Base-by-base conservation (phyloP, 2,113 vertebrate species). In the Macaca nemestrina region DNA sequence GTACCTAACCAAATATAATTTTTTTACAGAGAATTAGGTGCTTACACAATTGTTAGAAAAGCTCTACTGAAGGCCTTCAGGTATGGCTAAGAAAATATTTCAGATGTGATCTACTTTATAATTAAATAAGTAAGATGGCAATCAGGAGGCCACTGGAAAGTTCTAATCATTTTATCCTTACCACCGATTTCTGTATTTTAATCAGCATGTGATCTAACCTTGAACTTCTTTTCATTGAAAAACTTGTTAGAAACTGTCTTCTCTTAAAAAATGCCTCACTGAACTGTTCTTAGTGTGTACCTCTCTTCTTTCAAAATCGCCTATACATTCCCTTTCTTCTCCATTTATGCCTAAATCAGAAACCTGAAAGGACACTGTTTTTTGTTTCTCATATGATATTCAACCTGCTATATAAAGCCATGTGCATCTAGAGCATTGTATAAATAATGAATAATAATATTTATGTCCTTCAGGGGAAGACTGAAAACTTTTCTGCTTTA, bases 371-470 rank as follows among this genome's bases (percentile, higher is more conserved):
- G 27, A 92, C 12, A 27, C 70, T 27, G 13, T 50, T 80, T 94
- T 95, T 81, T 87, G n/a, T 59, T 76, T 92, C 61, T 91, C 25
- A 2, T 88, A 27, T 90, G 72, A 78, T 94, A 82, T 82, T 94
- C 96, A 94, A 87, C 40, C n/a, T 96, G 91, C 67, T 73, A 73
- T 91, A 94, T 76, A 95, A 95, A 90, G 40, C 38, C 73, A 67
- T 88, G 67, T 90, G 85, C 25, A 93, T 90, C 88, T 83, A 30
- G 20, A 97, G 95, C 93, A 75, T 23, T 55, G 20, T 67, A 96
- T 97, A 96, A 98, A 97, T 98, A 97, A 98, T 97, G 96, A 91
- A 97, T 98, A 96, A 95, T 95, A 96, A 95, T 89, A 92, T 93
- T 94, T 96, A 85, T 96, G 84, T 95, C 95, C 96, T 97, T 97